These are phyloP conservation scores for Hoplostethus atlanticus DNA, from an alignment of 2,797 vertebrate genomes.

Conservation along the genomic window DNA sequence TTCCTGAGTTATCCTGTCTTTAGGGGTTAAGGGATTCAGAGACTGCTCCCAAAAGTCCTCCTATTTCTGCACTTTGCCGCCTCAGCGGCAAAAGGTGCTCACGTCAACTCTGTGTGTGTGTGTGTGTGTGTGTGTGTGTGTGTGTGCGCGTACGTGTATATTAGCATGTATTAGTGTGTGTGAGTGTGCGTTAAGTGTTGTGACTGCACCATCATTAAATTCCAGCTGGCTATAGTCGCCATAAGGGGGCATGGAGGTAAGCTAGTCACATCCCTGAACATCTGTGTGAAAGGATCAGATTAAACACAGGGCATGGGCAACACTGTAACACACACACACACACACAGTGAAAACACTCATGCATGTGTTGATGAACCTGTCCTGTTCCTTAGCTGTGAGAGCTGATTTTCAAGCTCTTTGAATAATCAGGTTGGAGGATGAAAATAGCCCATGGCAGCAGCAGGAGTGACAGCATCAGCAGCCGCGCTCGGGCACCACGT, in stretches of 20 bases:
- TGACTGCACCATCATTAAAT: constrained; percentile 50
- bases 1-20: constrained; percentile 41
- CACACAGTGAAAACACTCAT: constrained; percentile 3
- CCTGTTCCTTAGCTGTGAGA: constrained; percentile 16
- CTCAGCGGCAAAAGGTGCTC: constrained; percentile 35
- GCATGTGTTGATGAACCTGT: constrained; percentile 47
- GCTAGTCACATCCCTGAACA: constrained; percentile 58
- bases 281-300: constrained; percentile 62
- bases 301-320: constrained; percentile 45
- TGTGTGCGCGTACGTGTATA: not conserved
- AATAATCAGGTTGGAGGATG: constrained; percentile 54
- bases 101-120: not conserved
- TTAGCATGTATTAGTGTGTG: not conserved
- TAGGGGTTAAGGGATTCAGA: constrained; percentile 33
- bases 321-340: constrained; percentile 1
- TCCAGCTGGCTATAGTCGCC: constrained; percentile 51
- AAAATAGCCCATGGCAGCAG: constrained; percentile 30
- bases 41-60: constrained; percentile 22
- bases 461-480: constrained; percentile 33
- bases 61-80: constrained; percentile 30
- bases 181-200: constrained; percentile 14
- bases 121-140: not conserved
- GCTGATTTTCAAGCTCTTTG: constrained; percentile 46
- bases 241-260: constrained; percentile 26
- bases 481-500: constrained; percentile 11